These are phyloP conservation scores for Paracyclopina nana DNA, from an alignment of 1,140 invertebrate species.

Conservation along the genomic window DNA sequence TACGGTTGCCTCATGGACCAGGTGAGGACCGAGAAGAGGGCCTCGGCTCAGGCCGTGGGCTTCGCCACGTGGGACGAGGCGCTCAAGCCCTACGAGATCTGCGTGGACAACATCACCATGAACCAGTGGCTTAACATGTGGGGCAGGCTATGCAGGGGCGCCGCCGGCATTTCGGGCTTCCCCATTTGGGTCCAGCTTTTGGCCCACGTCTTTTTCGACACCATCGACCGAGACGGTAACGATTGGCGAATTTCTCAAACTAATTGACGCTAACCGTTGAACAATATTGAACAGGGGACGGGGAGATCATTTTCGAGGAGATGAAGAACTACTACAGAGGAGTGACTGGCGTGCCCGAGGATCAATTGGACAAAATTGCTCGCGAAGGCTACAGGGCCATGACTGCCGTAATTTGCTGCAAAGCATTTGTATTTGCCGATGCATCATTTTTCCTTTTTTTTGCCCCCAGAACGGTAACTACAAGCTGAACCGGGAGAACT, in stretches of 20 bases:
- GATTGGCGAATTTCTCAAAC: too few species aligned
- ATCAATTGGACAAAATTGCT: slow-evolving; percentile 18
- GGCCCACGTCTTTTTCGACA: slow-evolving; percentile 20
- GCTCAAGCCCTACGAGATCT: neutral
- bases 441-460: neutral
- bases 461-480: neutral
- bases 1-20: slow-evolving; percentile 7
- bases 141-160: slow-evolving; percentile 19
- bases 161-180: slow-evolving; percentile 20
- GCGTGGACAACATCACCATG: slow-evolving; percentile 9
- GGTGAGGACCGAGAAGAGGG: neutral
- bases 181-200: slow-evolving; percentile 21
- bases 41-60: neutral
- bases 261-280: too few species aligned
- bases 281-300: too few species aligned
- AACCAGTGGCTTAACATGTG: slow-evolving; percentile 22
- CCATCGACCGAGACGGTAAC: slow-evolving; percentile 20
- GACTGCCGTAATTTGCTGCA: slow-evolving; percentile 18
- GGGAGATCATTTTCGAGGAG: too few species aligned
- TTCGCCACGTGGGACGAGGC: slow-evolving; percentile 10
- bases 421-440: neutral
- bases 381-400: slow-evolving; percentile 19
- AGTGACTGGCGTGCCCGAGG: slow-evolving; percentile 19
- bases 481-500: neutral
- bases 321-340: slow-evolving; percentile 21